Evolutionary conservation across 2,113 vertebrate species (phyloP).

Genomic region (Cheilinus undulatus): DNA sequence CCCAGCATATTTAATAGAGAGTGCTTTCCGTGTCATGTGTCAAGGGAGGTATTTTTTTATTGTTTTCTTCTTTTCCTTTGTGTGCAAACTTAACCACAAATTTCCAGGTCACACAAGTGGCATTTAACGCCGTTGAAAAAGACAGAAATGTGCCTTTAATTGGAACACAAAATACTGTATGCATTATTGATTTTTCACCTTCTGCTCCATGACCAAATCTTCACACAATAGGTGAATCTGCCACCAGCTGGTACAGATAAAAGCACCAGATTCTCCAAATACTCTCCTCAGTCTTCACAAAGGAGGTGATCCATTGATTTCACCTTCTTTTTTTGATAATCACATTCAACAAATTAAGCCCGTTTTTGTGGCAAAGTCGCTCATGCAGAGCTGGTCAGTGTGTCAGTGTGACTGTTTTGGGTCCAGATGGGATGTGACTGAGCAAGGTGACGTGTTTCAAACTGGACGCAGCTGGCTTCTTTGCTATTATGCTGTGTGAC

Average conservation of each 20-base stretch:
- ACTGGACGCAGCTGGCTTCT: slow-evolving; percentile 77
- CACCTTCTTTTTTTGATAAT: slow-evolving; percentile 44
- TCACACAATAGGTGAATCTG: slow-evolving; percentile 1
- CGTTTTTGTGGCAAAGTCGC: slow-evolving; percentile 27
- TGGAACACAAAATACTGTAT: neutral
- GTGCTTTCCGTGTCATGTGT: slow-evolving; percentile 16
- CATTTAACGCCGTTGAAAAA: neutral
- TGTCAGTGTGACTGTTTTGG: slow-evolving; percentile 27
- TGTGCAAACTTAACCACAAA: neutral
- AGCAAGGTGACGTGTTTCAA: slow-evolving; percentile 65
- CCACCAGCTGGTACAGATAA: slow-evolving; percentile 31
- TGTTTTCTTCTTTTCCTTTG: neutral
- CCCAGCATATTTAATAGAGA: neutral
- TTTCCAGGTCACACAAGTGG: no score
- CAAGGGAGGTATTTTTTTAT: neutral
- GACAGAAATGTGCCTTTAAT: slow-evolving; percentile 12
- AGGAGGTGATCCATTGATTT: slow-evolving; percentile 50
- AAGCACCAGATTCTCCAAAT: neutral
- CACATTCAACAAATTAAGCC: slow-evolving; percentile 48
- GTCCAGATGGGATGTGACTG: slow-evolving; percentile 73
- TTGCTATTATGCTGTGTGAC: slow-evolving; percentile 75
- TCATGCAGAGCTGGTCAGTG: slow-evolving; percentile 55
- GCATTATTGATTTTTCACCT: slow-evolving; percentile 32
- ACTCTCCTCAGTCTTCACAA: neutral
- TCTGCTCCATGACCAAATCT: slow-evolving; percentile 4